Evolutionary conservation across 2,888 invertebrate genomes (phyloP), one percentile per base, ranked within the genome.

Genomic region (Cyclophora albipunctata): DNA sequence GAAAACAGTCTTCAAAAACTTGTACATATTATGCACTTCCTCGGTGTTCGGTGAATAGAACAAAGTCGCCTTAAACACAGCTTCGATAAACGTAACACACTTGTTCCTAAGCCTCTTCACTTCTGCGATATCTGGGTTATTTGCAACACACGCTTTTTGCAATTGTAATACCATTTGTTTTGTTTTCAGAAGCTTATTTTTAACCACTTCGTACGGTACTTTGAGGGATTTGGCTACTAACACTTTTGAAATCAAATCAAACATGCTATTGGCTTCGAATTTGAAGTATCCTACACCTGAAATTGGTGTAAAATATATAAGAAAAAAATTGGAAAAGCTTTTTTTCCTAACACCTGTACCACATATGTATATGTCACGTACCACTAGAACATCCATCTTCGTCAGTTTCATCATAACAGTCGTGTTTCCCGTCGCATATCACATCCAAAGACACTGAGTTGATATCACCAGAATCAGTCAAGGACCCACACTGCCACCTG

Each of bases 371-470:
- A 20, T 20, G 1, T 20, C 20, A 20, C 53, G 55, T 69, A 81
- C 82, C 77, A 56, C 48, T 47, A n/a, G 57, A 56, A 57, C 87
- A 87, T 44, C 51, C 66, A 34, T 37, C 59, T 64, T 87, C 87
- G 60, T 87, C 87, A 35, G 71, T 67, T 63, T 81, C 77, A 59
- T 85, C 83, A 48, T 63, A 71, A 57, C 87, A 87, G 52, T 87
- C 87, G 7, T 75, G 54, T 75, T 83, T 85, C 0, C 87, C 86
- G 53, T 87, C 84, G 56, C 87, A 86, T 42, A 86, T 45, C 2
- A 61, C 55, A 57, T 78, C 69, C 7, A 86, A 46, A 2, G 74
- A 47, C 4, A 86, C 63, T 45, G 64, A 20, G 20, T 20, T 20
- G 20, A 20, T 20, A 20, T 20, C 20, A 20, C 20, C 20, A 20